Base-by-base conservation (phyloP, 2,888 invertebrate genomes). In the Caenorhabditis zanzibari region DNA sequence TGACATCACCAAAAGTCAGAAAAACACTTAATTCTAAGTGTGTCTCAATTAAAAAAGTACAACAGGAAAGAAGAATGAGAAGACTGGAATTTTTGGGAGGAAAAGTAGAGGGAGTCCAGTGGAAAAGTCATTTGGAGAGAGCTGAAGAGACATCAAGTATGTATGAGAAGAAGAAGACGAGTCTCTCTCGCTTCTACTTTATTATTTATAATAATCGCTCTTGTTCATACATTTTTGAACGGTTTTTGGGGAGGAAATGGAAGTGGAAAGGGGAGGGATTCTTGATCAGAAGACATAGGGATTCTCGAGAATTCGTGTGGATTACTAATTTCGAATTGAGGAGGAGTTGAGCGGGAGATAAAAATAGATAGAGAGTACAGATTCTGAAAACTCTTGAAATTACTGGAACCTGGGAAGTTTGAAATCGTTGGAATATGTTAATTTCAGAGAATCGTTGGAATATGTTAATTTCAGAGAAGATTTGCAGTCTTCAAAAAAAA, bases 131-230 rank as follows among this genome's bases (percentile, higher is more conserved):
- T 32, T 41, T 35, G 2, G n/a, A n/a, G 58, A n/a, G 56, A 35
- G 22, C 47, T 14, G 32, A 16, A 28, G 24, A 19, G 28, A 54
- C 56, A 77, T 81, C 73, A 73, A 81, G 73, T 73, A 81, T 81
- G 80, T 59, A 81, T 81, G 80, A 81, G 73, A 80, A 64, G 54
- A 64, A 44, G 44, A 44, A 47, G 47, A 47, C 47, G 47, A 38
- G 38, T 38, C 38, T 38, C 32, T 4, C 38, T 38, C 61, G 41
- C 28, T 19, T 19, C 52, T 58, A 73, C 54, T 81, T 56, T 73
- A 81, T 73, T 81, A 81, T 81, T 81, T 81, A 81, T 81, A 81
- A 81, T 81, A 81, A 81, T 81, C 73, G 72, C 68, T 44, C 66
- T 81, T 68, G 68, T 81, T 80, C 79, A 73, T 80, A 80, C 72